Conservation (phyloP, 2,797 vertebrate genomes). For the Danio albolineatus region DNA sequence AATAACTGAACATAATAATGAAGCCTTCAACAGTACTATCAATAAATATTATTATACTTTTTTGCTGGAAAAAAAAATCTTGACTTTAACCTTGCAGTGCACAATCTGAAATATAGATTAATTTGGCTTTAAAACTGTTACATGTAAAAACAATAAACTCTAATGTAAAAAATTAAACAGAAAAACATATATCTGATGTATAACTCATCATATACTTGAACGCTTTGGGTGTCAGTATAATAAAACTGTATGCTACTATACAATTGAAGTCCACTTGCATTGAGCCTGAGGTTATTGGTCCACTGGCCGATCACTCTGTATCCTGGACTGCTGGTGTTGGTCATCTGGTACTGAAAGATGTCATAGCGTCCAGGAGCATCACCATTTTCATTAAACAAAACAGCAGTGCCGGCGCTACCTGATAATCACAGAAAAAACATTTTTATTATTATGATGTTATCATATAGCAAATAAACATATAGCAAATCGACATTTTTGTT, state of each 20-base stretch:
- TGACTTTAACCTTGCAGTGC: no score
- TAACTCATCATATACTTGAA: not conserved
- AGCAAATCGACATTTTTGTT: no score
- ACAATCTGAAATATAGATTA: not conserved
- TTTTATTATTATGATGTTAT: not conserved
- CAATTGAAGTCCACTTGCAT: constrained; percentile 67
- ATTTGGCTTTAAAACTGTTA: no score
- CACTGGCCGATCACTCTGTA: constrained; percentile 91
- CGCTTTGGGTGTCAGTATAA: not conserved
- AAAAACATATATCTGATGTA: no score
- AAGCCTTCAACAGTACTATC: no score
- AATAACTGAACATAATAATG: no score
- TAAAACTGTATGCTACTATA: not conserved
- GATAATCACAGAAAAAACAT: constrained; percentile 27
- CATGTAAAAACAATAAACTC: no score
- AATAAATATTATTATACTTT: no score
- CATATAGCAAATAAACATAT: no score
- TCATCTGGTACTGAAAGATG: constrained; percentile 93
- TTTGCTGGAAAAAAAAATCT: no score
- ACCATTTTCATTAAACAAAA: constrained; percentile 90
- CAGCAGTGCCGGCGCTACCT: constrained; percentile 91
- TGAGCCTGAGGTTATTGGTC: constrained; percentile 87
- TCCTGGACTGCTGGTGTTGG: constrained; percentile 82
- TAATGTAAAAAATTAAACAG: no score
- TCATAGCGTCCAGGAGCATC: constrained; percentile 92